Percentiles rank a stretch among this genome's conserved stretches.
Conservation (phyloP, 2,797 vertebrate species). For the Microctenopoma stevenorrisi region DNA sequence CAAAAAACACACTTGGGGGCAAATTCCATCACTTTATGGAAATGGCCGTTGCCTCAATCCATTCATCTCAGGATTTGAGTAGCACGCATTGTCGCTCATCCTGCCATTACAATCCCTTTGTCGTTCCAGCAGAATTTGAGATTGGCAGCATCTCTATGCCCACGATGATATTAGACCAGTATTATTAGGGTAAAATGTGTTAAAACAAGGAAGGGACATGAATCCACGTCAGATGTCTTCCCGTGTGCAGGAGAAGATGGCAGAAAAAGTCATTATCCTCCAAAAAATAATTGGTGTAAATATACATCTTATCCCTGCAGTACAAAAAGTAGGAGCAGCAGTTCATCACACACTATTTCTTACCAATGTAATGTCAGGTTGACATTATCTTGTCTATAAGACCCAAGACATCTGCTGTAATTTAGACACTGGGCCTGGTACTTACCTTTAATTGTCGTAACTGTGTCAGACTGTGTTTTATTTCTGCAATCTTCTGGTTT, state of each 20-base stretch:
- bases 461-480: constrained; percentile 7
- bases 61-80: constrained; percentile 67
- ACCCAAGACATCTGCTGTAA: constrained; percentile 10
- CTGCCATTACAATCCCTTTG: constrained; percentile 56
- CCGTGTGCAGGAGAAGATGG: constrained; percentile 56
- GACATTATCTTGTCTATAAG: constrained; percentile 4
- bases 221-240: constrained; percentile 58
- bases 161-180: constrained; percentile 3
- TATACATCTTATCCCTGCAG: constrained; percentile 42
- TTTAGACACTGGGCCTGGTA: constrained; percentile 5
- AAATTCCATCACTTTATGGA: constrained; percentile 72
- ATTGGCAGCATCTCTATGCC: constrained; percentile 13
- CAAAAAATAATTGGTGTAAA: constrained; percentile 40
- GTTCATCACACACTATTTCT: constrained; percentile 45
- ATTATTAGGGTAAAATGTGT: constrained; percentile 35
- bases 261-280: constrained; percentile 61
- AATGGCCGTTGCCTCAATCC: constrained; percentile 62
- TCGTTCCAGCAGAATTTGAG: constrained; percentile 27
- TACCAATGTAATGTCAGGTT: constrained; percentile 8
- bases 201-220: constrained; percentile 53
- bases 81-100: constrained; percentile 41
- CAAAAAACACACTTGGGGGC: constrained; percentile 54
- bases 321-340: constrained; percentile 34
- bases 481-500: constrained; percentile 6
- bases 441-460: constrained; percentile 8